Conservation (phyloP, 1,140 invertebrate genomes). For the Andrena cerasifolii region DNA sequence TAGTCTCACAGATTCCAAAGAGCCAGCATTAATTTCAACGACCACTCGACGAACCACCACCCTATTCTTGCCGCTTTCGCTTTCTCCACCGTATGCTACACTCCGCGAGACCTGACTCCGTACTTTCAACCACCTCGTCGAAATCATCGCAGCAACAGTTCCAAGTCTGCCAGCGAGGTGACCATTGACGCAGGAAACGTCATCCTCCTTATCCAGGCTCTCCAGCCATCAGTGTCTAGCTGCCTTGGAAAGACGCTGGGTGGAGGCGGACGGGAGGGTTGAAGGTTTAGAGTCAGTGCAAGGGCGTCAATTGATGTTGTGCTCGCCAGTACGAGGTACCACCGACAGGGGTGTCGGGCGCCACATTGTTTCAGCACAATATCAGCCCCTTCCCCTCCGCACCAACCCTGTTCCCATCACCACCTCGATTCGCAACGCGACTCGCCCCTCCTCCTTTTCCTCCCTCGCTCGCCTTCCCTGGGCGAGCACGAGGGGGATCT, state of each 20-base stretch:
- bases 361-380: slow-evolving; percentile 71
- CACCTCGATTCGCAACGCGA: slow-evolving; percentile 43
- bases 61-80: background rate
- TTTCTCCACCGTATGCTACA: no score
- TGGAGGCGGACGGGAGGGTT: background rate
- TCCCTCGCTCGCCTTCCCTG: slow-evolving; percentile 16
- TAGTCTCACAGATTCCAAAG: background rate
- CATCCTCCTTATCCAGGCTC: slow-evolving; percentile 62
- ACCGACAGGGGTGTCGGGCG: slow-evolving; percentile 65
- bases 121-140: background rate
- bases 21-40: background rate
- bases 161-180: slow-evolving; percentile 37
- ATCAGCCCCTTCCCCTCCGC: slow-evolving; percentile 25
- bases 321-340: slow-evolving; percentile 63
- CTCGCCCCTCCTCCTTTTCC: background rate
- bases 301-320: slow-evolving; percentile 70
- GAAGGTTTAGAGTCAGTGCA: slow-evolving; percentile 45
- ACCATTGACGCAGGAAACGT: slow-evolving; percentile 47
- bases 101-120: no score
- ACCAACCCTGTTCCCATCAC: slow-evolving; percentile 20
- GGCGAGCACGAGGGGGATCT: slow-evolving; percentile 57
- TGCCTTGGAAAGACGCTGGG: slow-evolving; percentile 6
- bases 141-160: background rate
- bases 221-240: slow-evolving; percentile 54
- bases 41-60: background rate